Conservation (phyloP, 2,888 invertebrate species). For the Actias luna region DNA sequence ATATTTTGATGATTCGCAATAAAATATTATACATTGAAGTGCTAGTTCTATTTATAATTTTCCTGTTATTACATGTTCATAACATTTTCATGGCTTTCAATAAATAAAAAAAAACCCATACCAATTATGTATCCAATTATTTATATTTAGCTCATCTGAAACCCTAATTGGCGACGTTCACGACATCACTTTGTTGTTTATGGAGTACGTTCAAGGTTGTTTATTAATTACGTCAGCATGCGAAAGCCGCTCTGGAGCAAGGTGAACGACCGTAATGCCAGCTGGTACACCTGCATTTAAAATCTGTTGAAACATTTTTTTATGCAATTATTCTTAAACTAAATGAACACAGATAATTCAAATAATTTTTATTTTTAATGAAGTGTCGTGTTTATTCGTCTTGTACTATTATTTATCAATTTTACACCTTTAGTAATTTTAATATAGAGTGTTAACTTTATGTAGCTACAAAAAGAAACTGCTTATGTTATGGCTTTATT, state of each 20-base stretch:
- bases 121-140: neutral
- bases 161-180: conserved; percentile 24
- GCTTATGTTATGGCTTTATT: too few relatives aligned
- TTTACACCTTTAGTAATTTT: too few relatives aligned
- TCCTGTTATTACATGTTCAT: neutral
- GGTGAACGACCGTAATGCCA: conserved; percentile 42
- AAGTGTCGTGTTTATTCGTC: neutral
- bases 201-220: conserved; percentile 44
- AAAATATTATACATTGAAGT: too few relatives aligned
- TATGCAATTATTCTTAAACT: conserved; percentile 7
- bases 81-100: neutral
- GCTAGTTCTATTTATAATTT: too few relatives aligned
- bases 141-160: conserved; percentile 14
- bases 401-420: neutral
- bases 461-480: too few relatives aligned
- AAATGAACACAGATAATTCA: neutral
- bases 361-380: neutral
- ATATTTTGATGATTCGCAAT: too few relatives aligned
- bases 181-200: conserved; percentile 25
- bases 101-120: neutral
- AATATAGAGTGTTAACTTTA: too few relatives aligned
- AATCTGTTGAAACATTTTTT: conserved; percentile 27
- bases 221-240: conserved; percentile 39
- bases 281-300: conserved; percentile 26
- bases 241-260: conserved; percentile 57